phyloP scores from a whole-genome alignment of 2,888 invertebrate species.

The Drosophila siamana region DNA sequence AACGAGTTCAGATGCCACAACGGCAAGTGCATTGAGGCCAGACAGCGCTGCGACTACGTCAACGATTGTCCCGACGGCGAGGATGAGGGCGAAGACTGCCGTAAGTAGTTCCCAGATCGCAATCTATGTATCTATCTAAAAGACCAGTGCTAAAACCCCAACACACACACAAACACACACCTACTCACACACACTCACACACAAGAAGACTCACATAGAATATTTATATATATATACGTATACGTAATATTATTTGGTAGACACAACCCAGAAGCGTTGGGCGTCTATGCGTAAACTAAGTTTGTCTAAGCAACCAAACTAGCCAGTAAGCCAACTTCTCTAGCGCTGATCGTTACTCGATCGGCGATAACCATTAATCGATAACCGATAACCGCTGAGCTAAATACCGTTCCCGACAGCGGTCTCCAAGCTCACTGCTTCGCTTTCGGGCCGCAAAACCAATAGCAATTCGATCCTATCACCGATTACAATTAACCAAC shows the following conservation, averaged over 20 bases:
- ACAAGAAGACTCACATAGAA: conserved; percentile 1
- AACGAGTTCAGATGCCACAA: conserved; percentile 88
- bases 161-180: conserved; percentile 7
- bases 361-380: conserved; percentile 21
- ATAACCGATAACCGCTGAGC: conserved; percentile 7
- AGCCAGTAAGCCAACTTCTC: conserved; percentile 24
- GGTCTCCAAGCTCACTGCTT: conserved; percentile 13
- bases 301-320: conserved; percentile 48
- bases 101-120: conserved; percentile 78
- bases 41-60: conserved; percentile 86
- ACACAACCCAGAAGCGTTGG: conserved; percentile 22
- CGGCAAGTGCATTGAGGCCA: conserved; percentile 87
- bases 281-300: conserved; percentile 53
- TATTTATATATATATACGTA: no score
- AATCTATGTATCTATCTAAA: not conserved
- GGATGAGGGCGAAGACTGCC: conserved; percentile 87
- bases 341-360: conserved; percentile 22
- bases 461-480: not conserved
- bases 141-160: conserved; percentile 20
- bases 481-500: conserved; percentile 34
- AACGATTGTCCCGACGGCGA: conserved; percentile 87
- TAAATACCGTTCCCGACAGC: not conserved
- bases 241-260: conserved; percentile 33
- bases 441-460: conserved; percentile 41
- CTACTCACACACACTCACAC: conserved; percentile 5